A percentile compares a stretch with the other conserved stretches of the same genome.
Evolutionary conservation across 2,888 invertebrate genomes (phyloP).

Genomic region (Scotopteryx bipunctaria): DNA sequence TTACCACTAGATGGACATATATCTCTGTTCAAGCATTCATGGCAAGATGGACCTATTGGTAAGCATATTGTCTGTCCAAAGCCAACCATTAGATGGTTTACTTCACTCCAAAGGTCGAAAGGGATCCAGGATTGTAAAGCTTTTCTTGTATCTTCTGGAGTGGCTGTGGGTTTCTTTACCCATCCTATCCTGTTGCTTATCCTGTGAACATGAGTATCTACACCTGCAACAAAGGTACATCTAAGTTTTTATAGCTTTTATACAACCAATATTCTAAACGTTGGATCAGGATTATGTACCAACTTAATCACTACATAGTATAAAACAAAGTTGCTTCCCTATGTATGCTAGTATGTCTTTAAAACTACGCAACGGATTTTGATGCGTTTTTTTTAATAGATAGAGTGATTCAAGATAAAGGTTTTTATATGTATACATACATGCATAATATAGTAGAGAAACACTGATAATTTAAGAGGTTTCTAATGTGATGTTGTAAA

Average conservation of each 20-base stretch:
- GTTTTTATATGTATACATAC: too few species aligned
- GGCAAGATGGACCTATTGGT: slow-evolving; percentile 92
- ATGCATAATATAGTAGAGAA: too few species aligned
- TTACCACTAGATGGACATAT: slow-evolving; percentile 89
- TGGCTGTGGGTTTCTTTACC: slow-evolving; percentile 88
- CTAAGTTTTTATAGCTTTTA: not conserved
- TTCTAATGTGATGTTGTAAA: too few species aligned
- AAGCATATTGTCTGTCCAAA: slow-evolving; percentile 98
- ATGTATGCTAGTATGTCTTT: too few species aligned
- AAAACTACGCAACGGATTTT: too few species aligned
- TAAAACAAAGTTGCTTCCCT: too few species aligned
- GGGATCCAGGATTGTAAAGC: slow-evolving; percentile 96
- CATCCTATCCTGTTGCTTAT: slow-evolving; percentile 95
- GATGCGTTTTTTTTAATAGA: too few species aligned
- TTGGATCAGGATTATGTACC: not conserved
- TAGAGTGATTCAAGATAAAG: too few species aligned
- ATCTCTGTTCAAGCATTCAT: slow-evolving; percentile 89
- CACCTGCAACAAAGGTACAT: slow-evolving; percentile 82
- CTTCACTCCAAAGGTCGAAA: slow-evolving; percentile 91
- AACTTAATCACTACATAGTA: too few species aligned
- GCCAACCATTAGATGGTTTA: slow-evolving; percentile 96
- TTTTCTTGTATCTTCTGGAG: slow-evolving; percentile 94
- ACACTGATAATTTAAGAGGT: too few species aligned
- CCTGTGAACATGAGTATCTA: slow-evolving; percentile 99
- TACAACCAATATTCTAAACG: not conserved